phyloP scores from a whole-genome alignment of 2,888 invertebrate species.

The Campopleginae sp. region DNA sequence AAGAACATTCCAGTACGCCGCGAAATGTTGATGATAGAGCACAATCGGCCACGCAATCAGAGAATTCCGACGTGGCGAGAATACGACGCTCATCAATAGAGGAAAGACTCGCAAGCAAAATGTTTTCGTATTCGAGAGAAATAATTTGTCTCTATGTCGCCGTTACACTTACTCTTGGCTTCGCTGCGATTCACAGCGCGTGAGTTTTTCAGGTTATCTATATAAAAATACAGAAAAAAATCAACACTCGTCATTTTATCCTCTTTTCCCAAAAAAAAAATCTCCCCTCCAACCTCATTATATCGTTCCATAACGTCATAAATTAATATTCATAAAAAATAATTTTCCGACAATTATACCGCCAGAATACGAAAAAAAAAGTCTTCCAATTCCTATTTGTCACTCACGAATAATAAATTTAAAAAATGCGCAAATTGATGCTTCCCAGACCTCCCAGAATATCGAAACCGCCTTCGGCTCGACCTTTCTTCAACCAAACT shows the following conservation, averaged over 20 bases:
- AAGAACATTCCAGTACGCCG: conserved; percentile 73
- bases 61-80: conserved; percentile 80
- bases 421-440: not conserved
- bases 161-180: conserved; percentile 87
- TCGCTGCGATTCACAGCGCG: conserved; percentile 90
- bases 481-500: conserved; percentile 89
- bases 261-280: not conserved
- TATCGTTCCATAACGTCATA: not conserved
- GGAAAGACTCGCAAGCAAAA: conserved; percentile 82
- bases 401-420: not conserved
- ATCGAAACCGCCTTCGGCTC: conserved; percentile 87
- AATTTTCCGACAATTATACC: not conserved
- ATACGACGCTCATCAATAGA: conserved; percentile 74
- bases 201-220: conserved; percentile 84
- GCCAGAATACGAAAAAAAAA: not conserved
- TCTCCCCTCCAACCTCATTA: not conserved
- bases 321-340: not conserved
- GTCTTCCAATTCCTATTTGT: too few relatives aligned
- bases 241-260: not conserved
- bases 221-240: not conserved
- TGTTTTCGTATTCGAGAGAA: conserved; percentile 88
- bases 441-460: conserved; percentile 86
- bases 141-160: conserved; percentile 87
- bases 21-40: conserved; percentile 80
- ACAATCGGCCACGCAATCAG: conserved; percentile 71